Evolutionary conservation across 2,113 vertebrate species (phyloP), one percentile per base, ranked within the genome.

Genomic region (Porphyrio hochstetteri): DNA sequence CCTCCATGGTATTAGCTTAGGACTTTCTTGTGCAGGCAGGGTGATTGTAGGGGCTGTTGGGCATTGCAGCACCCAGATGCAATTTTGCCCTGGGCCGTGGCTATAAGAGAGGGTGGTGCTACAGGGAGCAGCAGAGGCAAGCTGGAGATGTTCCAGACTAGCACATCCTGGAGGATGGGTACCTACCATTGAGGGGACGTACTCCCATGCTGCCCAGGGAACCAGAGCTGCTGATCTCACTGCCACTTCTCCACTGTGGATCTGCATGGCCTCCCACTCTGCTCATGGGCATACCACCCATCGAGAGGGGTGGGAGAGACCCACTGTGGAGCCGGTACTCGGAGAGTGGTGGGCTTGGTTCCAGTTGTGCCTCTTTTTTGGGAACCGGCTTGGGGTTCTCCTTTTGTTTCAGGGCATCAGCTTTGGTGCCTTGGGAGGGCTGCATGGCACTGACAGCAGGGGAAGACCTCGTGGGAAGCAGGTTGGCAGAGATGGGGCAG

Each of bases 121-220:
- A 24, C 0, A 29, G 44, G 17, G 29, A 86, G 17, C 29, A 81
- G 36, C 14, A 63, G 38, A 1, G 48, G 57, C 33, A 21, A 81
- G 18, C 20, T 59, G 23, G 48, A 84, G 67, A 35, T 16, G 11
- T 13, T 85, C 31, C 64, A 79, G 31, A 40, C 28, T 11, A 63
- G n/a, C 35, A 42, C 1, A 1, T 36, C 16, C 38, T 70, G 48
- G 46, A 18, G 11, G 29, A 53, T 63, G 70, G 55, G 80, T 61
- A 96, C 97, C 95, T 98, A 99, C 99, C 99, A 35, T 99, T 98
- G 46, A 98, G 97, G 5, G 98, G 96, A n/a, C 98, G 98, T 84
- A 97, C 86, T 68, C 97, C 96, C 33, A 97, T 60, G 82, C 91
- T 95, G 69, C 61, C 93, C 44, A 97, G 72, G 17, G 95, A 56